phyloP scores from a whole-genome alignment of 2,888 invertebrate species.

The Euphydryas editha region DNA sequence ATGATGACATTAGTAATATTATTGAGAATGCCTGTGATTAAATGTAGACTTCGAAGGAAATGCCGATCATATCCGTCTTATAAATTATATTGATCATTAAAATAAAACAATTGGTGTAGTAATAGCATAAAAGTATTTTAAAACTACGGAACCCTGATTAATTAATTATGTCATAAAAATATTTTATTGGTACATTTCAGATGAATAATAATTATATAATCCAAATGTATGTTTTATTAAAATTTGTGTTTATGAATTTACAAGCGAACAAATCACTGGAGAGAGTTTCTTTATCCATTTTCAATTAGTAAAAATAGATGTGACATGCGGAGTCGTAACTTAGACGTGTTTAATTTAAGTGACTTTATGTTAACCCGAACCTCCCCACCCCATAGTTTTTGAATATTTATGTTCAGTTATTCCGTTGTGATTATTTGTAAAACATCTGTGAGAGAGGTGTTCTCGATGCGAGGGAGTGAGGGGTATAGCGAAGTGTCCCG shows the following conservation, averaged over 20 bases:
- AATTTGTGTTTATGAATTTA: constrained; percentile 40
- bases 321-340: constrained; percentile 62
- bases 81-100: background rate
- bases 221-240: constrained; percentile 32
- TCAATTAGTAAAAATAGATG: constrained; percentile 44
- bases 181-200: constrained; percentile 32
- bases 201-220: constrained; percentile 22
- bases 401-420: constrained; percentile 74
- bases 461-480: constrained; percentile 84
- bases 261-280: constrained; percentile 57
- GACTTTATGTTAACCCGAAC: constrained; percentile 52
- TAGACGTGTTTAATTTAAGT: constrained; percentile 64
- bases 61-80: background rate
- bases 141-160: constrained; percentile 5
- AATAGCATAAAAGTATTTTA: background rate
- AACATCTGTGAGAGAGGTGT: constrained; percentile 83
- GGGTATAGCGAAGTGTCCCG: constrained; percentile 82
- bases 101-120: background rate
- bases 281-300: constrained; percentile 55
- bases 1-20: constrained; percentile 46
- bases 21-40: constrained; percentile 60
- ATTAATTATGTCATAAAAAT: constrained; percentile 10
- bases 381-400: constrained; percentile 59
- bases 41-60: background rate
- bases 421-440: constrained; percentile 79